Evolutionary conservation across 1,140 invertebrate species (phyloP).

Genomic region (Aradophagus sp.): DNA sequence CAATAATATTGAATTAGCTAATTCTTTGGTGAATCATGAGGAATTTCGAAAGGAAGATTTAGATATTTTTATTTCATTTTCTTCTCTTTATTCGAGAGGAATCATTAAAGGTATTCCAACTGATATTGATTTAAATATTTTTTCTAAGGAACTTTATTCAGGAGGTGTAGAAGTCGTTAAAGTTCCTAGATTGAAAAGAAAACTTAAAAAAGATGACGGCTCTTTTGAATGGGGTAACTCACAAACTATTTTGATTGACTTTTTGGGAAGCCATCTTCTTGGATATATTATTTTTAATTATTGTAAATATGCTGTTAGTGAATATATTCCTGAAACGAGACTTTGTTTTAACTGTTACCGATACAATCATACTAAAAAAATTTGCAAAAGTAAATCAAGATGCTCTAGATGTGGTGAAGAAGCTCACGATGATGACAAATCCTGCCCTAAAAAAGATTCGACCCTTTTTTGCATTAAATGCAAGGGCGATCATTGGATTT

Average conservation of each 20-base stretch:
- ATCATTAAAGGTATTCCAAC: not conserved
- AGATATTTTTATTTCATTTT: not conserved
- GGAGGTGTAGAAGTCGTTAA: too few relatives aligned
- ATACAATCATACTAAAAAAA: not conserved
- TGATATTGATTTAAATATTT: not conserved
- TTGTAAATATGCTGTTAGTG: not conserved
- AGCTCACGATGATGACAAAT: not conserved
- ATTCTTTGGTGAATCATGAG: not conserved
- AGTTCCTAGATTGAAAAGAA: too few relatives aligned
- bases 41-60: not conserved
- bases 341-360: conserved; percentile 5
- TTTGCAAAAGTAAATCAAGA: conserved; percentile 4
- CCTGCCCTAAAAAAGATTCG: not conserved
- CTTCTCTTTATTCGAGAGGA: not conserved
- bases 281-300: conserved; percentile 2
- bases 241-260: not conserved
- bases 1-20: not conserved
- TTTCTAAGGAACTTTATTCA: not conserved
- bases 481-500: not conserved
- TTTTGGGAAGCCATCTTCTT: not conserved
- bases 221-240: not conserved
- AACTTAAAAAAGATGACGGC: too few relatives aligned
- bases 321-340: not conserved
- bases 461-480: not conserved
- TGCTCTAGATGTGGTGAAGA: not conserved